phyloP scores from a whole-genome alignment of 2,888 invertebrate genomes.

The Euclidia mi region DNA sequence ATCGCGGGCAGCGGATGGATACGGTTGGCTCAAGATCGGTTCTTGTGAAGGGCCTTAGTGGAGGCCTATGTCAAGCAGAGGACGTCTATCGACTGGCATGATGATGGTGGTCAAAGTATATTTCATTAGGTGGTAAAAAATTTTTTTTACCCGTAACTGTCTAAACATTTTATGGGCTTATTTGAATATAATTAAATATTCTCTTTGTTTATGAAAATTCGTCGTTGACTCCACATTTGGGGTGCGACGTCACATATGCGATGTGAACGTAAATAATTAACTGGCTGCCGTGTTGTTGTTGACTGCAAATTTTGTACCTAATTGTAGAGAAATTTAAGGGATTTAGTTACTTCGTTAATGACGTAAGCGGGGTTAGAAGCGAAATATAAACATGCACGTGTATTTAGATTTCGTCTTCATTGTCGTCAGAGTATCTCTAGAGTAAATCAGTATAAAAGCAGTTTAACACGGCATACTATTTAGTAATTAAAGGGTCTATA shows the following conservation, averaged over 20 bases:
- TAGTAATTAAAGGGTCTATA: no score
- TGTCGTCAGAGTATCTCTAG: no score
- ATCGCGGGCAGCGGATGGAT: no score
- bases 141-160: not conserved
- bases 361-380: not conserved
- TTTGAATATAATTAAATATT: constrained; percentile 26
- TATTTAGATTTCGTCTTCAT: no score
- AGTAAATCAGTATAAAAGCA: no score
- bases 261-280: constrained; percentile 9
- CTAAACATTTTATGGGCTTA: not conserved
- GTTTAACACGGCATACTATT: no score
- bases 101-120: constrained; percentile 5
- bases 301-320: not conserved
- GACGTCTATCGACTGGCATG: no score
- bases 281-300: constrained; percentile 2
- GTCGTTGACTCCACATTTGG: constrained; percentile 5
- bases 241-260: constrained; percentile 21
- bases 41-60: no score
- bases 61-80: no score
- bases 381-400: no score
- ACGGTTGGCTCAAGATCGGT: no score
- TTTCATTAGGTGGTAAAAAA: constrained; percentile 10
- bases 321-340: not conserved
- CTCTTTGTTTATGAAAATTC: constrained; percentile 8
- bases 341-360: not conserved